Evolutionary conservation across 2,797 vertebrate genomes (phyloP).

Genomic region (Gorsachius magnificus): DNA sequence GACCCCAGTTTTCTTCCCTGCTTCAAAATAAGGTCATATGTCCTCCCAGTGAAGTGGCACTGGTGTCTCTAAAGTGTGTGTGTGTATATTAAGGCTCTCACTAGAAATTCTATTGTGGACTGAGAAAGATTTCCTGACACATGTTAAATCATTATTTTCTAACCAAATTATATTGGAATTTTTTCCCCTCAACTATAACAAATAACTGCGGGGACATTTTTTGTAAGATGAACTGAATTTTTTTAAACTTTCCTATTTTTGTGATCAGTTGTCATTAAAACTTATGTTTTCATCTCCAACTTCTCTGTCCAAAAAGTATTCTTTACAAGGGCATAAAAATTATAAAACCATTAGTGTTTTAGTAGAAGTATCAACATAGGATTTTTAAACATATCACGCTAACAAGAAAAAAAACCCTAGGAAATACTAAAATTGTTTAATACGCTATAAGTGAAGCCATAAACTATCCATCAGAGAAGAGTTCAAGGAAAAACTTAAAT

Average conservation of each 20-base stretch:
- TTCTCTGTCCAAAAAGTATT: neutral
- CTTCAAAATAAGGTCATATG: neutral
- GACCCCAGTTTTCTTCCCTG: neutral
- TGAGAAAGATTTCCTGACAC: neutral
- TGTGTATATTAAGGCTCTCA: neutral
- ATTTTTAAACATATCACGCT: neutral
- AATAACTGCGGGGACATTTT: neutral
- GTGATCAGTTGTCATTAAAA: neutral
- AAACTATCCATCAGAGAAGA: neutral
- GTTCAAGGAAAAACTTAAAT: neutral
- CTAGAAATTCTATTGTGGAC: neutral
- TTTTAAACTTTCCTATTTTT: neutral
- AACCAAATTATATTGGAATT: neutral
- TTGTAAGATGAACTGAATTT: neutral
- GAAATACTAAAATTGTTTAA: neutral
- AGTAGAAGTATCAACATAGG: neutral
- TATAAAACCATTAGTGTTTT: neutral
- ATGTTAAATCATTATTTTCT: neutral
- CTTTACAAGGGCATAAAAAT: neutral
- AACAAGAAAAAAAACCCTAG: neutral
- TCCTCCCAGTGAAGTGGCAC: neutral
- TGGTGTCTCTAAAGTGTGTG: rapidly evolving
- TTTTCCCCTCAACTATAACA: neutral
- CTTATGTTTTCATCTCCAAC: neutral
- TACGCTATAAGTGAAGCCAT: neutral